A percentile compares a stretch with the other conserved stretches of the same genome.
Conservation (phyloP, 1,140 invertebrate species). For the Leptoteleia sp. region DNA sequence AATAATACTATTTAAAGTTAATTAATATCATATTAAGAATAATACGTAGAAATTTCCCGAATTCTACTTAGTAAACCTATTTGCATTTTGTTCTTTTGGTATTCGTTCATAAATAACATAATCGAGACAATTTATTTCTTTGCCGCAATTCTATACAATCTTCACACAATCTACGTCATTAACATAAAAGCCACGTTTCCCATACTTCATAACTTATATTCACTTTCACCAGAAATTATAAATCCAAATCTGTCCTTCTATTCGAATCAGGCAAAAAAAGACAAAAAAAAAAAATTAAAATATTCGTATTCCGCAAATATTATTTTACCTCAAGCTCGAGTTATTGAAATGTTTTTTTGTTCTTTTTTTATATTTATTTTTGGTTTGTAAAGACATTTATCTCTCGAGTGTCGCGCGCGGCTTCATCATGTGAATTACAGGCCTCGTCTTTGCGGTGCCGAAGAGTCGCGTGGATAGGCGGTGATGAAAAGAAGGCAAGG, state of each 20-base stretch:
- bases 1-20: too few relatives aligned
- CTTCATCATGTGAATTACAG: conserved; percentile 71
- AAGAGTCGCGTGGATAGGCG: conserved; percentile 71
- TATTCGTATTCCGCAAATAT: conserved; percentile 52
- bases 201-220: conserved; percentile 50
- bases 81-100: conserved; percentile 2
- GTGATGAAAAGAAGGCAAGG: conserved; percentile 69
- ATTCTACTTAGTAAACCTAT: conserved; percentile 9
- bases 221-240: conserved; percentile 49
- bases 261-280: conserved; percentile 26
- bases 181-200: conserved; percentile 52
- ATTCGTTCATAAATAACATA: conserved; percentile 44
- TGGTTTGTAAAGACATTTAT: conserved; percentile 65
- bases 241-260: conserved; percentile 23
- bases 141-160: conserved; percentile 41
- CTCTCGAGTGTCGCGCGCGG: conserved; percentile 68
- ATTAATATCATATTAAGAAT: too few relatives aligned
- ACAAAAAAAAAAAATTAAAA: conserved; percentile 34
- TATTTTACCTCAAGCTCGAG: conserved; percentile 43
- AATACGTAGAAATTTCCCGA: neutral
- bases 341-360: conserved; percentile 55
- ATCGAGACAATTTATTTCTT: conserved; percentile 50
- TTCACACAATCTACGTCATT: conserved; percentile 53
- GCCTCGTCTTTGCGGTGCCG: conserved; percentile 70
- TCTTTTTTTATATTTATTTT: conserved; percentile 62